A percentile compares a stretch with the other conserved stretches of the same genome.
phyloP scores from a whole-genome alignment of 2,797 vertebrate genomes.

The Microctenopoma steveboyesi region DNA sequence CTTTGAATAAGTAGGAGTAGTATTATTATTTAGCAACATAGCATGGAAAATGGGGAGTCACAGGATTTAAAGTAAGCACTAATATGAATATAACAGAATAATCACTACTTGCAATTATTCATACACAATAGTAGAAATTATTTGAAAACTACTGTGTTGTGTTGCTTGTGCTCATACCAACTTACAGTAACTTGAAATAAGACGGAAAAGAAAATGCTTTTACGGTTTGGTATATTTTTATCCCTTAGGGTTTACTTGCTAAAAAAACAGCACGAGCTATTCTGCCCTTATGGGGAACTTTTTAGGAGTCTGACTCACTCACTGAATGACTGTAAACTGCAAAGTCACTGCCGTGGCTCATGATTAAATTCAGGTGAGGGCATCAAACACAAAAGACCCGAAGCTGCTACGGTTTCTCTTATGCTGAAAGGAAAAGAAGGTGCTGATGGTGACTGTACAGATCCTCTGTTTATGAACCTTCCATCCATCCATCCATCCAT shows the following conservation, averaged over 20 bases:
- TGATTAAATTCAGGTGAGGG: constrained; percentile 42
- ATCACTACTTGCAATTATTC: neutral
- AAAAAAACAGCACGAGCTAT: neutral
- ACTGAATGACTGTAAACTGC: constrained; percentile 17
- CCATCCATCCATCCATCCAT: too few species aligned
- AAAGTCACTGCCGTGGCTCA: constrained; percentile 51
- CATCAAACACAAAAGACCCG: neutral
- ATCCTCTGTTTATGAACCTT: too few species aligned
- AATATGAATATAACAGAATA: too few species aligned
- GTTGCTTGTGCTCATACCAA: neutral
- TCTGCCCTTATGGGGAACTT: constrained; percentile 34
- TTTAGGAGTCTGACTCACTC: constrained; percentile 64
- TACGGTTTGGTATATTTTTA: neutral
- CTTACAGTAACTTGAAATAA: neutral
- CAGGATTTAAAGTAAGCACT: neutral
- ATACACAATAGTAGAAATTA: too few species aligned
- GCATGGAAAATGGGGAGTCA: too few species aligned
- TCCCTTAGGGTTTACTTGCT: constrained; percentile 12
- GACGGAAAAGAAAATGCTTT: neutral
- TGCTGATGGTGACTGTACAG: neutral
- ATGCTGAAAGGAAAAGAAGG: constrained; percentile 19
- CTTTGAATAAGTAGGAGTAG: too few species aligned
- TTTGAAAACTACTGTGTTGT: neutral
- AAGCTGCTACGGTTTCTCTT: constrained; percentile 27
- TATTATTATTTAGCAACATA: too few species aligned